Evolutionary conservation across 2,888 invertebrate species (phyloP).

Genomic region (Pomacea canaliculata): DNA sequence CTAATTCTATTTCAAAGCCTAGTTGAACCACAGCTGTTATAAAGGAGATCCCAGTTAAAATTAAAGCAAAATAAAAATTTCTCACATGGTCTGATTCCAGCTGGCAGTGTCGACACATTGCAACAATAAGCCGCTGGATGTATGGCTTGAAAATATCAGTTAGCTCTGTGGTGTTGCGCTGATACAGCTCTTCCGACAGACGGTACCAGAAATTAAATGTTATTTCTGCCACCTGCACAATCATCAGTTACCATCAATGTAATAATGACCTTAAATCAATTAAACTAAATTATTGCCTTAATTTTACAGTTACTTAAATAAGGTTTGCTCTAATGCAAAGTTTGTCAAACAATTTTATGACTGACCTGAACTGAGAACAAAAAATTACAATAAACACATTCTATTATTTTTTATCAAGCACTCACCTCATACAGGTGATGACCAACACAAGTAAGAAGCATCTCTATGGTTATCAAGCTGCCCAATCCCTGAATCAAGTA

Average conservation of each 20-base stretch:
- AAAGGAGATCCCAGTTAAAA: no score
- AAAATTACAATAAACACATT: no score
- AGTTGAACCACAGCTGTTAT: no score
- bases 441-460: slow-evolving; percentile 91
- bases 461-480: slow-evolving; percentile 84
- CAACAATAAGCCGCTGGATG: slow-evolving; percentile 89
- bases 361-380: no score
- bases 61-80: slow-evolving; percentile 22
- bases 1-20: no score
- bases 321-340: no score
- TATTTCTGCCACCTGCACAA: slow-evolving; percentile 79
- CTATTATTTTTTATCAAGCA: no score
- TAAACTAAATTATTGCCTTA: background rate
- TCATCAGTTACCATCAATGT: slow-evolving; percentile 1
- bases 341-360: no score
- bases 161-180: slow-evolving; percentile 84
- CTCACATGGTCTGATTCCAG: slow-evolving; percentile 91
- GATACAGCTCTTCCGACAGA: slow-evolving; percentile 92
- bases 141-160: slow-evolving; percentile 89
- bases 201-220: slow-evolving; percentile 98
- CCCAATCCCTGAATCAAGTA: slow-evolving; percentile 67
- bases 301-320: no score
- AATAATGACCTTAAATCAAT: background rate
- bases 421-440: slow-evolving; percentile 97
- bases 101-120: slow-evolving; percentile 92